A percentile compares a stretch with the other conserved stretches of the same genome.
These are phyloP conservation scores for Diarsia dahlii DNA, from an alignment of 2,888 invertebrate genomes.

Conservation along the genomic window DNA sequence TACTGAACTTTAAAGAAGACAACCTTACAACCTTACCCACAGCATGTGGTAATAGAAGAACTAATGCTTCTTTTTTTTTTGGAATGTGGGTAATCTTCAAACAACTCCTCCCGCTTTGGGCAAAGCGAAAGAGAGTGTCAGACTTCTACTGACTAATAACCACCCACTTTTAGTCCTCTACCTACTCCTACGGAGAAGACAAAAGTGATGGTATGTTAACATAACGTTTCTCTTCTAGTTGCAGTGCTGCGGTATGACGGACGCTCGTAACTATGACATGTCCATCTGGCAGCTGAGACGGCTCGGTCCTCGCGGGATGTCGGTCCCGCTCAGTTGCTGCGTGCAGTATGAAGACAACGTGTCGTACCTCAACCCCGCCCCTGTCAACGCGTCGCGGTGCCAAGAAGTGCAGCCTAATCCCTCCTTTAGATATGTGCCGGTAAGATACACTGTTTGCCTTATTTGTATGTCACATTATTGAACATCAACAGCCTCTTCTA, in stretches of 20 bases:
- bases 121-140: too few relatives aligned
- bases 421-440: constrained; percentile 91
- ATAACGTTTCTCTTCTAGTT: constrained; percentile 87
- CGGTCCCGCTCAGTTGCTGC: constrained; percentile 94
- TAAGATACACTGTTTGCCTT: constrained; percentile 70
- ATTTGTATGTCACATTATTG: background rate
- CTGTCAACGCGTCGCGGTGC: constrained; percentile 93
- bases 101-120: too few relatives aligned
- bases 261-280: constrained; percentile 95
- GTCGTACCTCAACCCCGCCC: constrained; percentile 94
- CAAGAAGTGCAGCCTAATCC: constrained; percentile 92
- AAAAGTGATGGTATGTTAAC: background rate
- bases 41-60: background rate
- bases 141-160: too few relatives aligned
- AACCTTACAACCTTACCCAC: background rate
- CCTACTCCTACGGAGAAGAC: background rate
- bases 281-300: constrained; percentile 95
- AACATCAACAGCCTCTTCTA: background rate
- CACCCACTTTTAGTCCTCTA: background rate
- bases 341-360: constrained; percentile 90
- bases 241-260: constrained; percentile 95
- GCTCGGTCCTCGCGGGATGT: constrained; percentile 93
- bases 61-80: too few relatives aligned
- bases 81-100: too few relatives aligned
- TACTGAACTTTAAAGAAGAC: background rate